Conservation (phyloP, 23 tunicate genomes). For the Ciona savignyi region DNA sequence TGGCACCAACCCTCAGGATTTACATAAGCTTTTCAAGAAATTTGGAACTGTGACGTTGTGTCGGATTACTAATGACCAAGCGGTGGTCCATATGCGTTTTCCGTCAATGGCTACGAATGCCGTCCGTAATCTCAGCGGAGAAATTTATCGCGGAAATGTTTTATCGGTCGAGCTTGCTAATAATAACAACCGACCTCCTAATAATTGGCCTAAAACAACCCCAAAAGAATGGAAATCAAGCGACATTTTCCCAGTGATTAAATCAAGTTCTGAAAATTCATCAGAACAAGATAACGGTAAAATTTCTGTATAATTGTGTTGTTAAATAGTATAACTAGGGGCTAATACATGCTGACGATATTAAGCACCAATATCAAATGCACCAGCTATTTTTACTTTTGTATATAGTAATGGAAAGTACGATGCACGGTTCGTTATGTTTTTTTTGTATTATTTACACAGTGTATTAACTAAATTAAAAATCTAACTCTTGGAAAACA, state of each 20-base stretch:
- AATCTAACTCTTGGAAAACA: too few relatives aligned
- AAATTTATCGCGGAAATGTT: constrained; percentile 71
- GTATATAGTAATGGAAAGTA: too few relatives aligned
- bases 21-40: constrained; percentile 86
- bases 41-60: constrained; percentile 91
- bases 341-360: too few relatives aligned
- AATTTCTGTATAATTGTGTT: too few relatives aligned
- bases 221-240: not conserved
- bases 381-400: too few relatives aligned
- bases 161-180: constrained; percentile 75
- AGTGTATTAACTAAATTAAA: too few relatives aligned
- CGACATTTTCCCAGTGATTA: not conserved
- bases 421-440: too few relatives aligned
- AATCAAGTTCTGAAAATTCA: not conserved
- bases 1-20: constrained; percentile 49
- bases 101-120: constrained; percentile 91
- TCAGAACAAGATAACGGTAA: too few relatives aligned
- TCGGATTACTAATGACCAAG: constrained; percentile 36
- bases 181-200: constrained; percentile 4
- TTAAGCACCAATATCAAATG: too few relatives aligned
- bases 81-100: constrained; percentile 81
- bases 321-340: too few relatives aligned
- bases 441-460: too few relatives aligned
- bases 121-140: constrained; percentile 76
- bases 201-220: not conserved